Conservation (phyloP, 2,113 vertebrate species). For the Amphiprion ocellaris region DNA sequence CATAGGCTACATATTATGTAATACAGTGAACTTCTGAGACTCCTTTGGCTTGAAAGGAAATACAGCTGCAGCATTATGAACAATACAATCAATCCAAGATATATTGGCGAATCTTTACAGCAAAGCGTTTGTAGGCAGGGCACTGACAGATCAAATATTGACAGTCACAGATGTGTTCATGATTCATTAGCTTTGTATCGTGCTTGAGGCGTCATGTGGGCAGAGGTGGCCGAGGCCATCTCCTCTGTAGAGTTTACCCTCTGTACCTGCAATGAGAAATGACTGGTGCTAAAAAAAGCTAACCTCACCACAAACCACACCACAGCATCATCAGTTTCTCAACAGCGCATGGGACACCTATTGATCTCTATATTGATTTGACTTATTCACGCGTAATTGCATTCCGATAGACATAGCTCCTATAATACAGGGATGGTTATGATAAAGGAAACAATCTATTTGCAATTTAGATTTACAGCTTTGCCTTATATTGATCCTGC, state of each 20-base stretch:
- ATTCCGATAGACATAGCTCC: slow-evolving; percentile 39
- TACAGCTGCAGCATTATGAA: slow-evolving; percentile 34
- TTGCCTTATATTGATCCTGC: not conserved
- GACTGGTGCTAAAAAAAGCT: slow-evolving; percentile 63
- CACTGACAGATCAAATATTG: slow-evolving; percentile 43
- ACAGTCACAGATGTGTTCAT: slow-evolving; percentile 54
- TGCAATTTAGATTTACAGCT: slow-evolving; percentile 11
- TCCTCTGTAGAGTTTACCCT: slow-evolving; percentile 56
- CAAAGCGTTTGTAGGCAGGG: slow-evolving; percentile 14
- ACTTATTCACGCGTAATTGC: slow-evolving; percentile 52
- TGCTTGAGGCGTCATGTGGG: slow-evolving; percentile 64
- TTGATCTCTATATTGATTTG: slow-evolving; percentile 49
- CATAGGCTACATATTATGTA: slow-evolving; percentile 28
- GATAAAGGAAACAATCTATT: not conserved
- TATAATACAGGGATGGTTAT: not conserved
- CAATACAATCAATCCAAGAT: slow-evolving; percentile 36
- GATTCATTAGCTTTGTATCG: slow-evolving; percentile 69
- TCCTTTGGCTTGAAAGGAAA: slow-evolving; percentile 27
- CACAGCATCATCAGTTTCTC: slow-evolving; percentile 52
- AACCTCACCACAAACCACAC: slow-evolving; percentile 50
- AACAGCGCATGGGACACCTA: slow-evolving; percentile 22
- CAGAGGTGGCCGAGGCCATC: slow-evolving; percentile 43
- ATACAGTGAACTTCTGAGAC: slow-evolving; percentile 24
- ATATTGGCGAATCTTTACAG: slow-evolving; percentile 22
- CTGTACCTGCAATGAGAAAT: slow-evolving; percentile 65